phyloP scores from a whole-genome alignment of 2,797 vertebrate genomes.

The Iguana delicatissima region DNA sequence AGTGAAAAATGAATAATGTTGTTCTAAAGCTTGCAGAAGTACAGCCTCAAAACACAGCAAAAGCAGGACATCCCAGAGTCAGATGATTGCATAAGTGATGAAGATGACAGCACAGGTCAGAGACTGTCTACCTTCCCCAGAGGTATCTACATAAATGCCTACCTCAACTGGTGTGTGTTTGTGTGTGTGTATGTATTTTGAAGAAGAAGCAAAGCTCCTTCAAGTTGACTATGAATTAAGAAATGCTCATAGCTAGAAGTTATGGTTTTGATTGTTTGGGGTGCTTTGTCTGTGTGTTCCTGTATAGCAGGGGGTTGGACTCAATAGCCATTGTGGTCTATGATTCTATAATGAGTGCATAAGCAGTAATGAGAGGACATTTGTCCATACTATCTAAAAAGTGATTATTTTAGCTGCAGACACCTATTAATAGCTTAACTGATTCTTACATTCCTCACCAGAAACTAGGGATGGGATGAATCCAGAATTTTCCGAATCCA shows the following conservation, averaged over 20 bases:
- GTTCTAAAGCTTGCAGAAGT: slow-evolving; percentile 64
- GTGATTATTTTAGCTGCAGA: neutral
- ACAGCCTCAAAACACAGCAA: slow-evolving; percentile 66
- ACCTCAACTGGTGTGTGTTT: neutral
- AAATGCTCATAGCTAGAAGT: neutral
- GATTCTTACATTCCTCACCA: no score
- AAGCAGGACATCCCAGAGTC: slow-evolving; percentile 74
- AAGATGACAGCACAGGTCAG: slow-evolving; percentile 77
- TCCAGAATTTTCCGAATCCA: no score
- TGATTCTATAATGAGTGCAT: no score
- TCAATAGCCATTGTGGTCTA: no score
- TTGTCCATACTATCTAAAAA: neutral
- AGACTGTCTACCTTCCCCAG: slow-evolving; percentile 64
- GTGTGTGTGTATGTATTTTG: neutral
- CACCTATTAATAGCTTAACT: no score
- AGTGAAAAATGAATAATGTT: neutral
- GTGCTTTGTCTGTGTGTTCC: no score
- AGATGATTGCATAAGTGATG: slow-evolving; percentile 84
- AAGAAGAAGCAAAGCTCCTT: neutral
- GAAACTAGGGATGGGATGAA: no score
- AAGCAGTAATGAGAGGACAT: neutral
- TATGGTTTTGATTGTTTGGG: neutral
- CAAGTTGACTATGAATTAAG: no score
- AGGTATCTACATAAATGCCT: slow-evolving; percentile 71
- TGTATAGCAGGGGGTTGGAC: no score